phyloP scores from a whole-genome alignment of 2,888 invertebrate genomes.

The Siphonodentalium dalli region DNA sequence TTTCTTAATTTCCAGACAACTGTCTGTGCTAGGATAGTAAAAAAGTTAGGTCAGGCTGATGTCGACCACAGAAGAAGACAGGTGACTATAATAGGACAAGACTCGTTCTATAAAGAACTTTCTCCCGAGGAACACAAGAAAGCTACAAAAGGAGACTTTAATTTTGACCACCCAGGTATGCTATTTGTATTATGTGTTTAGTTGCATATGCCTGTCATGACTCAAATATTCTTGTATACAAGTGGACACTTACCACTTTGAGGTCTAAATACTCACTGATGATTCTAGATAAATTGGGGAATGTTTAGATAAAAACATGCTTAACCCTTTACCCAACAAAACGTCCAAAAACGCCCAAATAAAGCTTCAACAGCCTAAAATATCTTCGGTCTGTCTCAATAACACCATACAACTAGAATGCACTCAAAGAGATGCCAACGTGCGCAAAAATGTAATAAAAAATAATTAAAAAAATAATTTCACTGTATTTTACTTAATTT shows the following conservation, averaged over 20 bases:
- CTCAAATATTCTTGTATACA: too few species aligned
- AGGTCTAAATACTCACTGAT: too few species aligned
- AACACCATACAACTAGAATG: too few species aligned
- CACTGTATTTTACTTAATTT: too few species aligned
- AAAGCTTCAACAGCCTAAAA: too few species aligned
- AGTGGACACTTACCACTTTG: too few species aligned
- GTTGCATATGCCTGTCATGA: neutral
- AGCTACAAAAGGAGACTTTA: conserved; percentile 85
- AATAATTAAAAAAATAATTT: too few species aligned
- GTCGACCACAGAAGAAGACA: conserved; percentile 78
- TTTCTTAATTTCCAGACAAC: conserved; percentile 76
- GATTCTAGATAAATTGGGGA: neutral
- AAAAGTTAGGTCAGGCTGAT: conserved; percentile 82
- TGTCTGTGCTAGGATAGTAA: conserved; percentile 96
- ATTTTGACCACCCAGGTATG: conserved; percentile 93
- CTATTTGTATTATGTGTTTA: neutral
- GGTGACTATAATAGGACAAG: conserved; percentile 94
- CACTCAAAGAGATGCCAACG: too few species aligned
- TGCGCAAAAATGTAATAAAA: too few species aligned
- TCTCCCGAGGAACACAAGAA: conserved; percentile 79
- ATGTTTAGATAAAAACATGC: neutral
- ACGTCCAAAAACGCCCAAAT: too few species aligned
- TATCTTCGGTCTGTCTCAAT: too few species aligned
- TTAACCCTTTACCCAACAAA: too few species aligned
- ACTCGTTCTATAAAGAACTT: conserved; percentile 93